Percentiles rank a stretch among this genome's conserved stretches.
Evolutionary conservation across 1,140 invertebrate species (phyloP).

Genomic region (Muscidifurax raptorellus): DNA sequence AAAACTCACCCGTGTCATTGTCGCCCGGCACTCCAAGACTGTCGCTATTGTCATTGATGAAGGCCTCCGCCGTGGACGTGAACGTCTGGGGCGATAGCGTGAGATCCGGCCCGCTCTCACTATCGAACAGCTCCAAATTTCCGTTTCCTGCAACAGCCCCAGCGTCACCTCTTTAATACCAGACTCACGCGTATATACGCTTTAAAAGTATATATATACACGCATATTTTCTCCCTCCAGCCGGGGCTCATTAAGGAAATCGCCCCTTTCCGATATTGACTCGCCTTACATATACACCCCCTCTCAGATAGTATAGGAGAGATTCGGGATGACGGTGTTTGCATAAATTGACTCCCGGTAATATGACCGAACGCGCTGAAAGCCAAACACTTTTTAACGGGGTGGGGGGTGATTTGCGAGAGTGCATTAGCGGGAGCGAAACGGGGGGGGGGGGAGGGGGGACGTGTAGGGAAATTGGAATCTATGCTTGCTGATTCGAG

Average conservation of each 20-base stretch:
- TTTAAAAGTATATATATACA: slow-evolving; percentile 4
- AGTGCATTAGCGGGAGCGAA: background rate
- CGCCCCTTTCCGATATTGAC: slow-evolving; percentile 50
- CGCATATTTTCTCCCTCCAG: background rate
- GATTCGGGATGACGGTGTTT: slow-evolving; percentile 8
- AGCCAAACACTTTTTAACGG: slow-evolving; percentile 17
- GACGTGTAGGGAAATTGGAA: background rate
- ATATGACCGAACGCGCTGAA: slow-evolving; percentile 20
- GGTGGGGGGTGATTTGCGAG: background rate
- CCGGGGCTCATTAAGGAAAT: slow-evolving; percentile 51
- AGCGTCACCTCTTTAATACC: background rate
- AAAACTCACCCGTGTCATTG: slow-evolving; percentile 75
- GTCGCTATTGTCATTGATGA: slow-evolving; percentile 83
- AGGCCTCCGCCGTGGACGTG: slow-evolving; percentile 81
- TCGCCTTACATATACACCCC: too few species aligned
- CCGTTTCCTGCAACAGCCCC: slow-evolving; percentile 73
- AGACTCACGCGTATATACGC: background rate
- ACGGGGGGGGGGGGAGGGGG: background rate
- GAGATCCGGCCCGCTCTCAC: slow-evolving; percentile 82
- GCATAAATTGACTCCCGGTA: slow-evolving; percentile 34
- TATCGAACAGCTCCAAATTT: slow-evolving; percentile 83
- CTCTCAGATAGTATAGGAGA: background rate
- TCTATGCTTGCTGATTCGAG: background rate
- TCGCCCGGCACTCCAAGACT: slow-evolving; percentile 78
- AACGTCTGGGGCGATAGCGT: slow-evolving; percentile 83